Conservation (phyloP, 2,797 vertebrate species). For the Lycodopsis pacificus region DNA sequence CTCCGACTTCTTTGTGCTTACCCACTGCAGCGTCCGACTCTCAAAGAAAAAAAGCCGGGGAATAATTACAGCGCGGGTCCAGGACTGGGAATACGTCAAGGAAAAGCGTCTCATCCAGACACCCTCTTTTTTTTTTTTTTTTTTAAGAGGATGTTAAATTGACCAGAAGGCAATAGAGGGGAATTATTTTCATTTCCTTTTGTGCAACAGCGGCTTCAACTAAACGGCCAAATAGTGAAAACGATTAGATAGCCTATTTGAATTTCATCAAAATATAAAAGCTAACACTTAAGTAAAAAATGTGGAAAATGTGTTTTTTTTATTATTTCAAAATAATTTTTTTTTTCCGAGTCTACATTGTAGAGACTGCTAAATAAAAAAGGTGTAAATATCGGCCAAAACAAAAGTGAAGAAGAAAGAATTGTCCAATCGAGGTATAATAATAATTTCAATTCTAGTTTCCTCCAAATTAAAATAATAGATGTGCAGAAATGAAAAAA, state of each 20-base stretch:
- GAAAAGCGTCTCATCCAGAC: conserved; percentile 95
- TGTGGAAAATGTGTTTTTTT: conserved; percentile 6
- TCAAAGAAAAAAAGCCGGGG: conserved; percentile 90
- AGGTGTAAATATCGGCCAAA: background rate
- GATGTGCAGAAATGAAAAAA: background rate
- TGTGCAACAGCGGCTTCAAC: conserved; percentile 84
- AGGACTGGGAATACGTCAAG: conserved; percentile 96
- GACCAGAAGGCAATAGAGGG: conserved; percentile 98
- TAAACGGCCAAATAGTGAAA: conserved; percentile 72
- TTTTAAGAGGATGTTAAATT: conserved; percentile 94
- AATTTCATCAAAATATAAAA: conserved; percentile 55
- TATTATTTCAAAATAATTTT: background rate
- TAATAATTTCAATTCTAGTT: background rate
- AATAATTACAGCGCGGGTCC: conserved; percentile 97
- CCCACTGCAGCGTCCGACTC: conserved; percentile 98
- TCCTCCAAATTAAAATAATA: background rate
- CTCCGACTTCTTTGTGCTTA: conserved; percentile 99
- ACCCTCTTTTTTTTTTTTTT: conserved; percentile 84
- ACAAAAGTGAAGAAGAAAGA: background rate
- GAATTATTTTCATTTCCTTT: conserved; percentile 99
- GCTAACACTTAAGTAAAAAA: background rate
- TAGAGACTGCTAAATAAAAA: background rate
- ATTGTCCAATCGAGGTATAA: background rate
- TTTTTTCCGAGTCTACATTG: background rate
- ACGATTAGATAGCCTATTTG: conserved; percentile 69